Conservation (phyloP, 2,113 vertebrate genomes). For the Hydrochoerus hydrochaeris region DNA sequence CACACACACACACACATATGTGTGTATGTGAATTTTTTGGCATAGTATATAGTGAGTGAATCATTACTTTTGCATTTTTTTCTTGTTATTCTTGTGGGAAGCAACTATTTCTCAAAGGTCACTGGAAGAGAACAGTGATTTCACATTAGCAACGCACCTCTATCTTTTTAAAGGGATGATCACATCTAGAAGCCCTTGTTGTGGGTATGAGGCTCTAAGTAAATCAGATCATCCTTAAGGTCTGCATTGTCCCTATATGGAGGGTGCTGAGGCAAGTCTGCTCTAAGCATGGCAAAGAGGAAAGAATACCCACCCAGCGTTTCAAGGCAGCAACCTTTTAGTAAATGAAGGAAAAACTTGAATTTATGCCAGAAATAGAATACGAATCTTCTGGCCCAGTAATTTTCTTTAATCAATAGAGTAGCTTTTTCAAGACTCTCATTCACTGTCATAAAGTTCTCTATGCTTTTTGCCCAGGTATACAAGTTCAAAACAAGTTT, state of each 20-base stretch:
- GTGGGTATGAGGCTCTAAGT: not conserved
- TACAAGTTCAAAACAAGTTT: constrained; percentile 62
- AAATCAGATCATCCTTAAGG: not conserved
- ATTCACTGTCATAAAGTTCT: constrained; percentile 54
- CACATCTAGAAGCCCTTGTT: not conserved
- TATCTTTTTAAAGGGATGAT: not conserved
- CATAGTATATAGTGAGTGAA: not conserved
- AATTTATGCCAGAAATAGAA: constrained; percentile 70
- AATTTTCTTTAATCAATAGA: constrained; percentile 73
- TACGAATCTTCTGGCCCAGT: constrained; percentile 47
- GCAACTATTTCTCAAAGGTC: not conserved
- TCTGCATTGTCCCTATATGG: not conserved
- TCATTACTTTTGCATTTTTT: not conserved
- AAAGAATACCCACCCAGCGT: constrained; percentile 44
- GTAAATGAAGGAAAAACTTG: constrained; percentile 76
- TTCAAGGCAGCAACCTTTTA: constrained; percentile 71
- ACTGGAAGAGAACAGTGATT: not conserved
- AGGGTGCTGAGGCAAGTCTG: not conserved
- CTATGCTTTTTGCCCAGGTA: not conserved
- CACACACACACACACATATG: too few species aligned
- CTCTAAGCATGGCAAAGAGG: constrained; percentile 20
- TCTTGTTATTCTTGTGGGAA: not conserved
- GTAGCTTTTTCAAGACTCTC: constrained; percentile 58
- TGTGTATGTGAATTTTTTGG: not conserved
- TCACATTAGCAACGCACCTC: not conserved